Percentiles rank a stretch among this genome's conserved stretches.
phyloP scores from a whole-genome alignment of 2,888 invertebrate genomes.

The Aphodius granarius region DNA sequence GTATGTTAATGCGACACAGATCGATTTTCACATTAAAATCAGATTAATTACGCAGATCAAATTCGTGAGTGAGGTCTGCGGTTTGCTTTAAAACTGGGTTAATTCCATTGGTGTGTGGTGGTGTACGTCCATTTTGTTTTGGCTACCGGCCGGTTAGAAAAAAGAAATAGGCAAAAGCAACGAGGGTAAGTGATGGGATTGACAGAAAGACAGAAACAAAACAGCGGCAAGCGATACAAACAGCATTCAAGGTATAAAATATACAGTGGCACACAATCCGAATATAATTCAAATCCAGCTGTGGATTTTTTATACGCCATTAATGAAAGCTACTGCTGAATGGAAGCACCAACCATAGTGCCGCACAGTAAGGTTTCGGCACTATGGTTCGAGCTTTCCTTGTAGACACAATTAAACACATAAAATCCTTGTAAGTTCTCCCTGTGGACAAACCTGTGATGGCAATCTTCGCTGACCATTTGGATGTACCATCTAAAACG shows the following conservation, averaged over 20 bases:
- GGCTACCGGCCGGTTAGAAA: constrained; percentile 37
- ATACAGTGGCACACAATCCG: background rate
- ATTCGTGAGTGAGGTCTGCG: background rate
- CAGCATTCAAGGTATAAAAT: constrained; percentile 39
- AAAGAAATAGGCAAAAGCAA: constrained; percentile 29
- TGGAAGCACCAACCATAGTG: no score
- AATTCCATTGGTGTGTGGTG: constrained; percentile 30
- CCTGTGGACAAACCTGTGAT: constrained; percentile 90
- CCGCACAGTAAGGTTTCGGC: background rate
- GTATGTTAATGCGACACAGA: no score
- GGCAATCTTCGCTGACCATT: constrained; percentile 99
- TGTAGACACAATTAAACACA: background rate
- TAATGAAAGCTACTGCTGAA: no score
- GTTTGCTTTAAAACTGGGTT: background rate
- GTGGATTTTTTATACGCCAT: no score
- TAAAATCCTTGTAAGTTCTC: constrained; percentile 24
- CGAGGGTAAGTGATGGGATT: constrained; percentile 31
- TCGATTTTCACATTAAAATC: no score
- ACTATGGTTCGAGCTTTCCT: background rate
- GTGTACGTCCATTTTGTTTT: constrained; percentile 25
- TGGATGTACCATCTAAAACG: constrained; percentile 98
- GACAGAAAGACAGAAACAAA: constrained; percentile 18
- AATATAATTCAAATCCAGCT: background rate
- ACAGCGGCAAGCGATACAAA: constrained; percentile 44
- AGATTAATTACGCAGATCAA: no score